Conservation (phyloP, 2,888 invertebrate genomes). For the Blera fallax region DNA sequence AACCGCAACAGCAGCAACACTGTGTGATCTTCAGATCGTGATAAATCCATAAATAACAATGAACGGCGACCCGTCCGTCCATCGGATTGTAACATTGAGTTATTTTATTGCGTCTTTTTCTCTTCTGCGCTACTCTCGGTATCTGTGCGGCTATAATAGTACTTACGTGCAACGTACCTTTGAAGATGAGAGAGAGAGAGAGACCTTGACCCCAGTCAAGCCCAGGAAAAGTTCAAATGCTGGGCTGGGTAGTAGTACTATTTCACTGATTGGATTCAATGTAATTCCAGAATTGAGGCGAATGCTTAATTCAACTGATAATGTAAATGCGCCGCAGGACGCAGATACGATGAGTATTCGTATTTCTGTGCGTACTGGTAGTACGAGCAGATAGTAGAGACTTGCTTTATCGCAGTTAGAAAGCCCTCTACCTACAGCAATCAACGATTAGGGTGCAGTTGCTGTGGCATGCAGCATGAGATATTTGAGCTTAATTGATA, state of each 20-base stretch:
- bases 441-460: background rate
- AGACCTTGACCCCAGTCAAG: constrained; percentile 68
- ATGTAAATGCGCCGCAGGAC: constrained; percentile 57
- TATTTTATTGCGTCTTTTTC: constrained; percentile 19
- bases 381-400: constrained; percentile 6
- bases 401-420: constrained; percentile 11
- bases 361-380: constrained; percentile 15
- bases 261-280: constrained; percentile 41
- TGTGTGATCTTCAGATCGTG: constrained; percentile 68
- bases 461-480: too few species aligned
- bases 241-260: constrained; percentile 1
- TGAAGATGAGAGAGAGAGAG: constrained; percentile 5
- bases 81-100: constrained; percentile 58
- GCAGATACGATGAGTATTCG: background rate
- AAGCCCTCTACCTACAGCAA: background rate
- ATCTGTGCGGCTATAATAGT: constrained; percentile 22
- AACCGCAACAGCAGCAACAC: constrained; percentile 12
- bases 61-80: constrained; percentile 62
- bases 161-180: constrained; percentile 37
- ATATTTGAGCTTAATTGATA: too few species aligned
- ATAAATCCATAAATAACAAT: constrained; percentile 73
- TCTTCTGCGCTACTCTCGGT: background rate
- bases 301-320: constrained; percentile 69
- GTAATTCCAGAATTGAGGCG: constrained; percentile 43
- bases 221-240: constrained; percentile 54